phyloP scores from a whole-genome alignment of 2,113 vertebrate genomes.

The Bufo bufo region DNA sequence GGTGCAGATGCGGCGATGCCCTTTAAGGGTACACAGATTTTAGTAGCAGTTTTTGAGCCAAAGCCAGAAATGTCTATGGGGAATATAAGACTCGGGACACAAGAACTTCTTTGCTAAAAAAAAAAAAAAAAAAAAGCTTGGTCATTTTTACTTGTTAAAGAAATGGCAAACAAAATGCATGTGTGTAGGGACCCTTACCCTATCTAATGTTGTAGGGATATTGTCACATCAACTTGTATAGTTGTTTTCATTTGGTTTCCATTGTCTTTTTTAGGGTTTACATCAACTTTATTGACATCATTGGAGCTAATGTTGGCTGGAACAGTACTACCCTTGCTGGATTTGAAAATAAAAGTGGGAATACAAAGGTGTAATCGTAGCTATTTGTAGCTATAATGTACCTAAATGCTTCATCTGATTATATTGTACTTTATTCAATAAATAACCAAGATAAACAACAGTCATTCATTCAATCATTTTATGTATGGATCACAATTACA shows the following conservation, averaged over 20 bases:
- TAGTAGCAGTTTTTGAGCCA: no score
- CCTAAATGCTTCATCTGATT: background rate
- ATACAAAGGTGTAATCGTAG: no score
- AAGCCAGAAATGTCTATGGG: no score
- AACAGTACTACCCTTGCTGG: background rate
- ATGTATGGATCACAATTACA: background rate
- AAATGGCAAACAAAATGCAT: no score
- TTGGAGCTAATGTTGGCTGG: background rate
- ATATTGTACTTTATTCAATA: background rate
- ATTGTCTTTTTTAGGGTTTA: constrained; percentile 13
- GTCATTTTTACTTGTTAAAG: no score
- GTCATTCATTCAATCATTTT: background rate
- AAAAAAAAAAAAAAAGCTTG: no score
- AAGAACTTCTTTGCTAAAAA: no score
- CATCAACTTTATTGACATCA: background rate
- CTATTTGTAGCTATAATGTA: background rate
- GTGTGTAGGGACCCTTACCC: background rate
- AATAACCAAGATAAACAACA: background rate
- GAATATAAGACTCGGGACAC: no score
- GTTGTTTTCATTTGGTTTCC: background rate
- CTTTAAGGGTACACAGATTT: no score
- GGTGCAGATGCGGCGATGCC: no score
- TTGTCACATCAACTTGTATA: background rate
- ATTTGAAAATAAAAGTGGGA: background rate
- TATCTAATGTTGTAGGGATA: background rate